Evolutionary conservation across 1,140 invertebrate species (phyloP).

Genomic region (Drosophila lacteicornis): DNA sequence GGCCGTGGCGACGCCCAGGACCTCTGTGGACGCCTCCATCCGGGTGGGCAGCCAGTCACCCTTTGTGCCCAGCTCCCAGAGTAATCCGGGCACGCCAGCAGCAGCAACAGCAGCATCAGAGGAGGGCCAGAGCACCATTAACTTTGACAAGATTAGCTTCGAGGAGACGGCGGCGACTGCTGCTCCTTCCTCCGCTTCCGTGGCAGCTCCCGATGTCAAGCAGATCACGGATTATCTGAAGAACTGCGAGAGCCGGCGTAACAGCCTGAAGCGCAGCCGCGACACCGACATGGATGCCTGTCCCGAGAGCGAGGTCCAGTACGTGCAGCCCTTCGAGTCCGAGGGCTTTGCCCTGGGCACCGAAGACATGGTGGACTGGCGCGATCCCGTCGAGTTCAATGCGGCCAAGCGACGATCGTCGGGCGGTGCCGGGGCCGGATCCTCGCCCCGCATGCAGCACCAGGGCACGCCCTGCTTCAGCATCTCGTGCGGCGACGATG

Average conservation of each 20-base stretch:
- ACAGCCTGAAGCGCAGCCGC: slow-evolving; percentile 68
- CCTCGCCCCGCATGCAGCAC: slow-evolving; percentile 53
- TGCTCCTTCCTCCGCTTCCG: neutral
- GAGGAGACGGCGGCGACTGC: slow-evolving; percentile 55
- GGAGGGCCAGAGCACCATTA: slow-evolving; percentile 57
- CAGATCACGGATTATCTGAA: slow-evolving; percentile 77
- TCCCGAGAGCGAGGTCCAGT: slow-evolving; percentile 59
- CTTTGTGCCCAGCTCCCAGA: slow-evolving; percentile 57
- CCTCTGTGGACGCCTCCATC: neutral
- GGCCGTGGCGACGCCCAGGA: neutral
- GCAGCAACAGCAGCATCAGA: neutral
- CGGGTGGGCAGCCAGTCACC: slow-evolving; percentile 2
- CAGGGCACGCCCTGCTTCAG: slow-evolving; percentile 71
- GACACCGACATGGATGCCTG: slow-evolving; percentile 36
- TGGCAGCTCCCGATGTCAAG: slow-evolving; percentile 57
- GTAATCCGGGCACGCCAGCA: neutral
- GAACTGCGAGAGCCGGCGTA: slow-evolving; percentile 66
- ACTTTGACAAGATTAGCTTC: slow-evolving; percentile 82
- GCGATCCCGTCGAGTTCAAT: slow-evolving; percentile 76
- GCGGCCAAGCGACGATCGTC: slow-evolving; percentile 49
- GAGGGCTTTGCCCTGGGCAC: slow-evolving; percentile 65
- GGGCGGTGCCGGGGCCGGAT: neutral
- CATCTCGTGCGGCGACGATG: slow-evolving; percentile 77
- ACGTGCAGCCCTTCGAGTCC: slow-evolving; percentile 78
- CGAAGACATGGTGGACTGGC: slow-evolving; percentile 78